phyloP scores from a whole-genome alignment of 1,140 invertebrate species.

The Tetramorium simillimum region DNA sequence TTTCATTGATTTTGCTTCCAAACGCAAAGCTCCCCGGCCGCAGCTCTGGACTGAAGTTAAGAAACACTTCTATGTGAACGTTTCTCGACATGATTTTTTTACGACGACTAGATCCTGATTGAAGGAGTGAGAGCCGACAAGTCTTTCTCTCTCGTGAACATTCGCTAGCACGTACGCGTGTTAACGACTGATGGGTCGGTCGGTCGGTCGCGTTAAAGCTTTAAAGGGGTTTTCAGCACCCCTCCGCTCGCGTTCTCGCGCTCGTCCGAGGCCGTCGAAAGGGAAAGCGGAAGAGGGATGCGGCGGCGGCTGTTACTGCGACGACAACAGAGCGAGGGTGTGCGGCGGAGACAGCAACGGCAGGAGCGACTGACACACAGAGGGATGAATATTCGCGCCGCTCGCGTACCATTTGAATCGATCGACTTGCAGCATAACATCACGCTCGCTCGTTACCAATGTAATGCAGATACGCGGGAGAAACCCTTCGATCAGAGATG shows the following conservation, averaged over 20 bases:
- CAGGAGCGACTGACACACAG: slow-evolving; percentile 60
- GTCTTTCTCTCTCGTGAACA: slow-evolving; percentile 17
- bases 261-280: slow-evolving; percentile 68
- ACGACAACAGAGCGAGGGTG: slow-evolving; percentile 57
- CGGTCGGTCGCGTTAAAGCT: slow-evolving; percentile 59
- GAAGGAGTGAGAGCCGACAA: background rate
- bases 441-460: slow-evolving; percentile 36
- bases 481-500: background rate
- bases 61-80: background rate
- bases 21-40: background rate
- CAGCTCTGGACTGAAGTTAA: background rate
- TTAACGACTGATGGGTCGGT: slow-evolving; percentile 42
- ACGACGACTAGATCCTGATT: slow-evolving; percentile 24
- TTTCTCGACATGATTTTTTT: slow-evolving; percentile 16
- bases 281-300: slow-evolving; percentile 69
- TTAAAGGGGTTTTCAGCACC: slow-evolving; percentile 69
- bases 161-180: slow-evolving; percentile 33
- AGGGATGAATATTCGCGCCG: slow-evolving; percentile 35
- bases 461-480: slow-evolving; percentile 51
- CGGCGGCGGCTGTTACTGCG: slow-evolving; percentile 27
- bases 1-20: background rate
- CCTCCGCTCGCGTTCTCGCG: slow-evolving; percentile 62
- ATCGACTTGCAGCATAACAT: slow-evolving; percentile 60
- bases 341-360: slow-evolving; percentile 47
- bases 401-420: slow-evolving; percentile 63